phyloP scores from a whole-genome alignment of 2,113 vertebrate species.

The Bolborhynchus lineola region DNA sequence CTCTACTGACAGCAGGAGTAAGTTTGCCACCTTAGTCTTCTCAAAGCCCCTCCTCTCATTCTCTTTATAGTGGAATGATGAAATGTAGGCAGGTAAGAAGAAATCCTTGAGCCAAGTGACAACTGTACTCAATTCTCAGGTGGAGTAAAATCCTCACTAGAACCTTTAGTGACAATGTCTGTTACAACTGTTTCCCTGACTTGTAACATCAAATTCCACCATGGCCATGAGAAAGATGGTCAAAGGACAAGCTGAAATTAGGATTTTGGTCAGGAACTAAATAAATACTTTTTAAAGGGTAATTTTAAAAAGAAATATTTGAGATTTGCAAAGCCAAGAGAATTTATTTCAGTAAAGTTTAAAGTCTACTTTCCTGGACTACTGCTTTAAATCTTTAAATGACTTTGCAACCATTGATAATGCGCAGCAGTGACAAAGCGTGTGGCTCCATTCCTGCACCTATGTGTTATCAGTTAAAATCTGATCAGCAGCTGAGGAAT shows the following conservation, averaged over 20 bases:
- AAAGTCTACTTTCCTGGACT: not conserved
- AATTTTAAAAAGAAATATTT: not conserved
- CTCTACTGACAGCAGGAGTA: not conserved
- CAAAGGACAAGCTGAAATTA: not conserved
- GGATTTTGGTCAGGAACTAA: not conserved
- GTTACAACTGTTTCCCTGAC: not conserved
- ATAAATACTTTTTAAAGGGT: not conserved
- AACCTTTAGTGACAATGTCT: not conserved
- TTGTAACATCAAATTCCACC: not conserved
- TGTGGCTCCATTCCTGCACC: not conserved
- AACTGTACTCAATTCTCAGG: not conserved
- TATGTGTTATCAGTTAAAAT: not conserved
- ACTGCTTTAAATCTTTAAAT: not conserved
- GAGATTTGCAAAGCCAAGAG: not conserved
- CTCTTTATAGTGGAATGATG: not conserved
- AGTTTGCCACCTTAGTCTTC: not conserved
- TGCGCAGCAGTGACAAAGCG: fast-evolving
- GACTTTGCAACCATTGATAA: not conserved
- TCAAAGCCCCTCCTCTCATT: not conserved
- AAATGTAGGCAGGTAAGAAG: not conserved
- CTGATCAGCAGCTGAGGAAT: not conserved
- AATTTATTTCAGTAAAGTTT: not conserved
- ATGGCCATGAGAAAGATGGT: not conserved
- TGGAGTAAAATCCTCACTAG: not conserved
- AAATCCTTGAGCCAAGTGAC: not conserved